Evolutionary conservation across 2,888 invertebrate genomes (phyloP), one percentile per base, ranked within the genome.

Genomic region (Charanyca ferruginea): DNA sequence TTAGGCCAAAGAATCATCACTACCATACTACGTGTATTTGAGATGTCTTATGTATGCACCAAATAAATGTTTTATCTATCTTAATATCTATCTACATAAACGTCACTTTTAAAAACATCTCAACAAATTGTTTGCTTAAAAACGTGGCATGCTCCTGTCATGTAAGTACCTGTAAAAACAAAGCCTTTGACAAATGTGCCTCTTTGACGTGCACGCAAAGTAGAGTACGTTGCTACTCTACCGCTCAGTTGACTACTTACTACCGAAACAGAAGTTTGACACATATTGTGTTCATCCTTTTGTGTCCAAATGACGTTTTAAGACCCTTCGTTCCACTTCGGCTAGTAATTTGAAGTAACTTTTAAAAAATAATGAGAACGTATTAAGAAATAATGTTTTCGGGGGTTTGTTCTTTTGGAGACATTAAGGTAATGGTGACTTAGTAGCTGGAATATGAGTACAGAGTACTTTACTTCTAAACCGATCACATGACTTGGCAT

Each of bases 251-350:
- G n/a, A 64, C 65, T 82, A 65, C 67, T 82, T 83, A 91, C 93
- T 93, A 92, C 93, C 87, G 93, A 89, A 86, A 87, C 92, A 89
- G 91, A 87, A 92, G 92, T 90, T 89, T 88, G 86, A 85, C 86
- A 87, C 71, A 66, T 83, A 87, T 91, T 91, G 90, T 92, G 74
- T 80, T 45, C 44, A 23, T 41, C 59, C 77, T 74, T 80, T 84
- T 87, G 85, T 87, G 69, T 79, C 76, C 75, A 78, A 79, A 64
- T 48, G 68, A 71, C 64, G 77, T 80, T 72, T 76, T 66, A 70
- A 68, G 62, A 22, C 79, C 80, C 71, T 77, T 54, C 61, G 63
- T 79, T 67, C 61, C 58, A 66, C 53, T 63, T 64, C 18, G 54
- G 61, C 60, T 23, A 61, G 65, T 48, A 68, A 71, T 73, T 76